A percentile compares a stretch with the other conserved stretches of the same genome.
Evolutionary conservation across 2,113 vertebrate genomes (phyloP).

Genomic region (Microtus ochrogaster): DNA sequence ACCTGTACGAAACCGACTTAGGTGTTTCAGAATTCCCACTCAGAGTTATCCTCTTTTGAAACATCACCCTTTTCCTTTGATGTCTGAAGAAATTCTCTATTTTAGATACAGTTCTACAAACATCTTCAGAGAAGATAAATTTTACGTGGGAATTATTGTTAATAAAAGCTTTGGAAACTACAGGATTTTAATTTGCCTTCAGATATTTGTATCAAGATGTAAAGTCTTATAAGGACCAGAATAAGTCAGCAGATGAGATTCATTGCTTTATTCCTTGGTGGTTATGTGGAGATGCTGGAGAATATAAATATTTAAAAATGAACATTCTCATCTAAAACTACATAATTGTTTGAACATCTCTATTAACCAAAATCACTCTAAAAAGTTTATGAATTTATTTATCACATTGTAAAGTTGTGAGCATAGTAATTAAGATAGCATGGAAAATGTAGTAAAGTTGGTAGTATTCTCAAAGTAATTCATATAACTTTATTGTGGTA

Average conservation of each 20-base stretch:
- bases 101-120: neutral
- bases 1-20: neutral
- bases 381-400: neutral
- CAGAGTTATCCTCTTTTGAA: constrained; percentile 16
- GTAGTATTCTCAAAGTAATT: constrained; percentile 5
- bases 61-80: neutral
- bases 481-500: neutral
- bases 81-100: neutral
- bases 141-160: neutral
- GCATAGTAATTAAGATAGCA: neutral
- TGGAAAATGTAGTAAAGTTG: neutral
- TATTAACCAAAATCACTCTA: constrained; percentile 8
- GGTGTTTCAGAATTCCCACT: neutral
- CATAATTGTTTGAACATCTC: neutral
- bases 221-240: neutral
- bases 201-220: neutral
- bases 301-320: constrained; percentile 26
- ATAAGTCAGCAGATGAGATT: neutral
- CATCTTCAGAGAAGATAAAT: constrained; percentile 32
- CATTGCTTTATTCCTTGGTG: neutral
- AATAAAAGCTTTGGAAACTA: neutral
- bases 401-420: constrained; percentile 13
- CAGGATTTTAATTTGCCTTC: neutral
- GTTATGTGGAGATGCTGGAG: neutral
- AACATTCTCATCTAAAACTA: constrained; percentile 4